Percentiles rank a stretch among this genome's conserved stretches.
Evolutionary conservation across 2,113 vertebrate species (phyloP).

Genomic region (Ictalurus punctatus): DNA sequence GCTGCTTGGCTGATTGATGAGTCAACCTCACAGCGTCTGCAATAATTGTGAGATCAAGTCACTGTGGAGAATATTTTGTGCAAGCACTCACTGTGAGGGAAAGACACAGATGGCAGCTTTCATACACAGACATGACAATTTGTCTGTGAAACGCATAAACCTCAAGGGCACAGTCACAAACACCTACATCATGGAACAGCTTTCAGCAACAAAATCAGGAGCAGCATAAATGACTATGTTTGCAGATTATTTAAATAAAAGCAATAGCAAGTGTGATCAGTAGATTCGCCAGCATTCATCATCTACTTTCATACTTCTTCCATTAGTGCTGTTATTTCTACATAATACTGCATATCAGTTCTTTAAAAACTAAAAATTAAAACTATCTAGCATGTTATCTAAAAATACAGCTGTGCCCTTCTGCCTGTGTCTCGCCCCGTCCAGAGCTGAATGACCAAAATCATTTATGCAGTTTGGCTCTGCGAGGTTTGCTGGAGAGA

Average conservation of each 20-base stretch:
- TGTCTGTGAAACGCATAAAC: conserved; percentile 30
- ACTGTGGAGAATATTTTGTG: conserved; percentile 60
- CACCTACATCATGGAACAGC: background rate
- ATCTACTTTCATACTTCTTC: background rate
- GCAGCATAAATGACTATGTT: background rate
- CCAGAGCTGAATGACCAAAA: conserved; percentile 54
- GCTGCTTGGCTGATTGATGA: conserved; percentile 59
- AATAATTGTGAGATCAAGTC: conserved; percentile 63
- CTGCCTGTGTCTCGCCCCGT: background rate
- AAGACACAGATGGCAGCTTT: conserved; percentile 63
- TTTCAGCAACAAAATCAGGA: conserved; percentile 17
- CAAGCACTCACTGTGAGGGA: conserved; percentile 54
- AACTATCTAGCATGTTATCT: conserved; percentile 11
- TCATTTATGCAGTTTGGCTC: conserved; percentile 58
- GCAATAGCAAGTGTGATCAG: background rate
- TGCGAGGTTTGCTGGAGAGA: conserved; percentile 54
- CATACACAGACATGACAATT: conserved; percentile 12
- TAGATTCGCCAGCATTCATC: background rate
- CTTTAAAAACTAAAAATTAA: background rate
- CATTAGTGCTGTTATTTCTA: background rate
- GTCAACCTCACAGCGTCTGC: conserved; percentile 63
- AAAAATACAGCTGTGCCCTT: conserved; percentile 40
- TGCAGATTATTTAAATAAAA: background rate
- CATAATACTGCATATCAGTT: background rate
- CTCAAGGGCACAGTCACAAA: conserved; percentile 35